Conservation (phyloP, 2,797 vertebrate species). For the Taenioides sp. region DNA sequence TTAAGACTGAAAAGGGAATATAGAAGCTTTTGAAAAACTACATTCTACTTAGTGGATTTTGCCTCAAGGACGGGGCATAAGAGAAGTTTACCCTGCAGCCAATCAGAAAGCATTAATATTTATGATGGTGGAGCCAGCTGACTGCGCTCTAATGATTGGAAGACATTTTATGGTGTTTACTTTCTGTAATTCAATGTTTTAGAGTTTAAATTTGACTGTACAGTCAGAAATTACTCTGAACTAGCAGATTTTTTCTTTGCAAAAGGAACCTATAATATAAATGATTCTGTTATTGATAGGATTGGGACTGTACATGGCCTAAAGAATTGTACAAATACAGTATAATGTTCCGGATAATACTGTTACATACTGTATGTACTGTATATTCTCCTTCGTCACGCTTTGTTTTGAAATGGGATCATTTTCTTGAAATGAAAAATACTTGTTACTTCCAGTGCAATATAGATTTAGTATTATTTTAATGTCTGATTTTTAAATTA, state of each 20-base stretch:
- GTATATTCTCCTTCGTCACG: background rate
- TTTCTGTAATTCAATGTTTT: background rate
- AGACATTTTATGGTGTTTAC: constrained; percentile 9
- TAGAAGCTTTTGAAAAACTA: constrained; percentile 22
- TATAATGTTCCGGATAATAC: background rate
- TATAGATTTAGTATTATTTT: constrained; percentile 30
- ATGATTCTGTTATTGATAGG: background rate
- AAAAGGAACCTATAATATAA: background rate
- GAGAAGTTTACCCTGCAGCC: constrained; percentile 41
- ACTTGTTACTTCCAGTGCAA: background rate
- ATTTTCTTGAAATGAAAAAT: background rate
- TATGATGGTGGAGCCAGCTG: constrained; percentile 53
- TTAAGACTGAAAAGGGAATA: constrained; percentile 7
- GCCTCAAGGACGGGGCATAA: constrained; percentile 20
- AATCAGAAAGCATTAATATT: constrained; percentile 61
- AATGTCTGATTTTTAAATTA: constrained; percentile 25
- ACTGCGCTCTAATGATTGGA: constrained; percentile 25
- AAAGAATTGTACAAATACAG: background rate
- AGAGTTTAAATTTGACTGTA: background rate
- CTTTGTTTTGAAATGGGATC: background rate
- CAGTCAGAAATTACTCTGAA: background rate
- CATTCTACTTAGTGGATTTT: constrained; percentile 1
- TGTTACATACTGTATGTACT: background rate
- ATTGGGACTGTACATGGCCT: background rate
- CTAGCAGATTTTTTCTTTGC: background rate